A percentile compares a stretch with the other conserved stretches of the same genome.
Conservation (phyloP, 2,113 vertebrate species). For the Actinemys pallida region DNA sequence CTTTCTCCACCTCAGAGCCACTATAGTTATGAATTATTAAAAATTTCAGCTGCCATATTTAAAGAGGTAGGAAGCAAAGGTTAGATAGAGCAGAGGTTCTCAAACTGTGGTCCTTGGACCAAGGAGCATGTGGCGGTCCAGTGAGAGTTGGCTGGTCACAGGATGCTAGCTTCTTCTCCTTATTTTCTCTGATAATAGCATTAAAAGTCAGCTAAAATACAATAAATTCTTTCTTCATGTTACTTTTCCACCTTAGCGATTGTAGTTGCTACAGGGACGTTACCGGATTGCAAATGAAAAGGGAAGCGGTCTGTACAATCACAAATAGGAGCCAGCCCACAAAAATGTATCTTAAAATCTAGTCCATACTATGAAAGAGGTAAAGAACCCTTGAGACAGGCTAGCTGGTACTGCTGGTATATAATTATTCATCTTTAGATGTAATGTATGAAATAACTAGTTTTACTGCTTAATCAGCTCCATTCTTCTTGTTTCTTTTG, state of each 20-base stretch:
- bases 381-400: neutral
- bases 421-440: neutral
- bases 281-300: neutral
- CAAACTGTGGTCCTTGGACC: neutral
- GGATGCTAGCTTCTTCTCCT: neutral
- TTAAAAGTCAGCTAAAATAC: neutral
- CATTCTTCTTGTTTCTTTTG: neutral
- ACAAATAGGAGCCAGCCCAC: neutral
- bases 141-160: neutral
- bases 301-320: neutral
- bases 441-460: neutral
- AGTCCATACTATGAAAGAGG: neutral
- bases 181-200: neutral
- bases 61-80: neutral
- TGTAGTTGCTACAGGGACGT: neutral
- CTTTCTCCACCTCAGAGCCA: neutral
- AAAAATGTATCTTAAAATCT: neutral
- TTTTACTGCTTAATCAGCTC: neutral
- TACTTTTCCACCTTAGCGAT: neutral
- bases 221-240: fast-evolving
- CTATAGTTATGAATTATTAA: neutral
- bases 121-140: neutral
- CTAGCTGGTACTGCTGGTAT: neutral
- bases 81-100: neutral
- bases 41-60: neutral